Evolutionary conservation across 2,888 invertebrate genomes (phyloP).

Genomic region (Yponomeuta malinellus): DNA sequence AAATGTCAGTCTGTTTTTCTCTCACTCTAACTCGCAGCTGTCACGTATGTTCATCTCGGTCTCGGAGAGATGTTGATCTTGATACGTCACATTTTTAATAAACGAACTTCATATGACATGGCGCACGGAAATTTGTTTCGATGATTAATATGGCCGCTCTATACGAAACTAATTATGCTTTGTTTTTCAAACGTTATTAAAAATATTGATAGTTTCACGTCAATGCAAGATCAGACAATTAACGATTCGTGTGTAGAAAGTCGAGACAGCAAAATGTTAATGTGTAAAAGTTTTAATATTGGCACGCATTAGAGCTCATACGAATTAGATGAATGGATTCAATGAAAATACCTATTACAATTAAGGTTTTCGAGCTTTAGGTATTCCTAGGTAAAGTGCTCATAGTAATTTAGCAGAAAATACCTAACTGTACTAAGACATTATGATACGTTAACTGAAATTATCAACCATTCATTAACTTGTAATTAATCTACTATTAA

Average conservation of each 20-base stretch:
- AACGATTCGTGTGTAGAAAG: slow-evolving; percentile 67
- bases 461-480: neutral
- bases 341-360: neutral
- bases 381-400: neutral
- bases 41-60: slow-evolving; percentile 48
- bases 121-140: slow-evolving; percentile 72
- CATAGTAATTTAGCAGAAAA: no score
- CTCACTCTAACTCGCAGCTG: slow-evolving; percentile 44
- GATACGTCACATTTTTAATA: slow-evolving; percentile 77
- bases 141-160: slow-evolving; percentile 72
- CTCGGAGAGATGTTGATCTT: slow-evolving; percentile 72
- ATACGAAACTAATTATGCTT: slow-evolving; percentile 66
- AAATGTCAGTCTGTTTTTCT: slow-evolving; percentile 66
- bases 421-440: slow-evolving; percentile 18
- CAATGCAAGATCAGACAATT: slow-evolving; percentile 69
- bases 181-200: slow-evolving; percentile 72
- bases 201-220: slow-evolving; percentile 76
- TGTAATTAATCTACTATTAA: slow-evolving; percentile 7
- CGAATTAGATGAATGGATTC: neutral
- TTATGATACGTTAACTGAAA: neutral
- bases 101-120: slow-evolving; percentile 74
- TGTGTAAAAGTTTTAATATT: slow-evolving; percentile 34
- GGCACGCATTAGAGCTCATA: slow-evolving; percentile 46
- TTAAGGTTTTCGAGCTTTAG: neutral
- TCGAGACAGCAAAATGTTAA: slow-evolving; percentile 55